Evolutionary conservation across 2,888 invertebrate species (phyloP), one percentile per base, ranked within the genome.

Genomic region (Sabatieria punctata): DNA sequence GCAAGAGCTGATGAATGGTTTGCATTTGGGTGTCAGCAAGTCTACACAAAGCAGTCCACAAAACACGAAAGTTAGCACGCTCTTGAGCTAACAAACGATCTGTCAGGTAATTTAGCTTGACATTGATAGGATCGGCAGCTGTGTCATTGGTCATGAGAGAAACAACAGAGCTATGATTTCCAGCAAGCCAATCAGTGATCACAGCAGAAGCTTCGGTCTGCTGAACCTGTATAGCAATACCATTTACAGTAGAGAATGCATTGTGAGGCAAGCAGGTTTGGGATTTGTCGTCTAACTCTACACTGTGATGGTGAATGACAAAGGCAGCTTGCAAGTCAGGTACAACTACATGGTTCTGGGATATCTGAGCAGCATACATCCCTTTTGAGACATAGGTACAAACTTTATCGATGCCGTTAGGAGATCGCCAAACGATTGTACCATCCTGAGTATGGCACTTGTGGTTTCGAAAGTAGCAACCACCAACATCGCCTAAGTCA

Each of bases 1-100:
- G 8, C 4, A 45, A 15, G 13, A 45, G 27, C 23, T 45, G 45
- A 37, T 33, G 21, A n/a, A n/a, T n/a, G n/a, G n/a, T n/a, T n/a
- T n/a, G n/a, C n/a, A n/a, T n/a, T n/a, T n/a, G n/a, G n/a, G 38
- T 15, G 8, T 35, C 19, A 4, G 45, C 45, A 15, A 33, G 26
- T 18, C 15, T 8, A 39, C 45, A 45, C 6, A 45, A 27, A 18
- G 39, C 45, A n/a, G 6, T 4, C 45, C 45, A 45, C 4, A 45
- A 6, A 4, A n/a, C 23, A 11, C 39, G 23, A 22, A 45, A 45
- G 8, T 19, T 13, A n/a, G n/a, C 13, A 15, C n/a, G n/a, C n/a
- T n/a, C n/a, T n/a, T n/a, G n/a, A n/a, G n/a, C n/a, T n/a, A n/a
- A n/a, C n/a, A n/a, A n/a, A n/a, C n/a, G n/a, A n/a, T n/a, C n/a